Percentiles rank a stretch among this genome's conserved stretches.
phyloP scores from a whole-genome alignment of 1,140 invertebrate genomes.

The Melipona quadrifasciata region DNA sequence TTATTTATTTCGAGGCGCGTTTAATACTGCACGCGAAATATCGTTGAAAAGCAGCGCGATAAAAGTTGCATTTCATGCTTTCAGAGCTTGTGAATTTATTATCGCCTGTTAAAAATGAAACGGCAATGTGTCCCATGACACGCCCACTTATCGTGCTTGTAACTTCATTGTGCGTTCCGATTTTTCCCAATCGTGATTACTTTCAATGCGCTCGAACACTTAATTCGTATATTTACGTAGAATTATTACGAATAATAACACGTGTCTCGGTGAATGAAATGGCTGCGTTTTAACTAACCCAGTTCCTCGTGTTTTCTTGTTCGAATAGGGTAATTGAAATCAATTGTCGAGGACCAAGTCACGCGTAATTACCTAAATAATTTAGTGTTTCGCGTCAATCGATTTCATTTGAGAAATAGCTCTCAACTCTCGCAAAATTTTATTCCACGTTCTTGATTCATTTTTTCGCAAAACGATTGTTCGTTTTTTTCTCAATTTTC shows the following conservation, averaged over 20 bases:
- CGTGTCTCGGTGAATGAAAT: not conserved
- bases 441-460: not conserved
- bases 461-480: not conserved
- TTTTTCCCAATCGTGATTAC: not conserved
- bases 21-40: not conserved
- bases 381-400: not conserved
- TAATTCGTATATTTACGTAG: not conserved
- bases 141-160: not conserved
- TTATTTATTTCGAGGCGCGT: not conserved
- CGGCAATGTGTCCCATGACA: not conserved
- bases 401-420: not conserved
- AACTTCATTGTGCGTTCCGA: not conserved
- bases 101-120: constrained; percentile 5
- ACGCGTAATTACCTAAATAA: not conserved
- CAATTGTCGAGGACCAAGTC: not conserved
- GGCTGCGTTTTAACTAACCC: not conserved
- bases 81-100: constrained; percentile 11
- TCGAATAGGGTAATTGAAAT: not conserved
- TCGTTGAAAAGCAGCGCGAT: constrained; percentile 2
- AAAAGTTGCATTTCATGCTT: constrained; percentile 20
- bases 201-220: not conserved
- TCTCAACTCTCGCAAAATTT: not conserved
- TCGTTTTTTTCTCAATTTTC: not conserved
- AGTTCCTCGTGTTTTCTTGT: not conserved
- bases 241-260: not conserved